Conservation (phyloP, 2,797 vertebrate species). For the Sarcoramphus papa region DNA sequence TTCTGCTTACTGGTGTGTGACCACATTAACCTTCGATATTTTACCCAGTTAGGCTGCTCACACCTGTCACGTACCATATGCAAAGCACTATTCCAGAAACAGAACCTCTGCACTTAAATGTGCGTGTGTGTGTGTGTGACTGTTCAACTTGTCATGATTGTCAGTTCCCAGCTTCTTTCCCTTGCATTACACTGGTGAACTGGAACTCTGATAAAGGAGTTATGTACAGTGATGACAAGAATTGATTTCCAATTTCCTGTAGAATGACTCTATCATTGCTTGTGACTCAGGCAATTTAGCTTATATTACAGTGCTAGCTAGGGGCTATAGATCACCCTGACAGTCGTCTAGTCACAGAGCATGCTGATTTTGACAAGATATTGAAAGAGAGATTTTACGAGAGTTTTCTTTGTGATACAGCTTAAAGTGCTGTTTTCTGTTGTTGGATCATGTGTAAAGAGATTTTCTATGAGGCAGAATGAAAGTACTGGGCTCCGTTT, state of each 20-base stretch:
- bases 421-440: not conserved
- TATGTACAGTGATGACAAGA: constrained; percentile 88
- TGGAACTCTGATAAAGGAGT: constrained; percentile 79
- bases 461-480: not conserved
- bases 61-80: not conserved
- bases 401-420: constrained; percentile 36
- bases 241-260: constrained; percentile 97
- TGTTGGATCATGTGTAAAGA: not conserved
- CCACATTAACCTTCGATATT: not conserved
- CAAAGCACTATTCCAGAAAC: not conserved
- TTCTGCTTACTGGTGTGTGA: not conserved
- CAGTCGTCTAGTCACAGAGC: constrained; percentile 79
- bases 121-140: not conserved
- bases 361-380: constrained; percentile 74
- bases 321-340: constrained; percentile 86
- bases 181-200: constrained; percentile 67
- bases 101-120: not conserved
- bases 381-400: constrained; percentile 66
- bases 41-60: not conserved
- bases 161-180: constrained; percentile 33
- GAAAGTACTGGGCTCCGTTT: not conserved
- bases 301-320: constrained; percentile 78
- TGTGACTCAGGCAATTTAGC: constrained; percentile 88
- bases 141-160: not conserved
- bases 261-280: constrained; percentile 89